These are phyloP conservation scores for Morpho deidamia DNA, from an alignment of 2,888 invertebrate genomes.

Conservation along the genomic window DNA sequence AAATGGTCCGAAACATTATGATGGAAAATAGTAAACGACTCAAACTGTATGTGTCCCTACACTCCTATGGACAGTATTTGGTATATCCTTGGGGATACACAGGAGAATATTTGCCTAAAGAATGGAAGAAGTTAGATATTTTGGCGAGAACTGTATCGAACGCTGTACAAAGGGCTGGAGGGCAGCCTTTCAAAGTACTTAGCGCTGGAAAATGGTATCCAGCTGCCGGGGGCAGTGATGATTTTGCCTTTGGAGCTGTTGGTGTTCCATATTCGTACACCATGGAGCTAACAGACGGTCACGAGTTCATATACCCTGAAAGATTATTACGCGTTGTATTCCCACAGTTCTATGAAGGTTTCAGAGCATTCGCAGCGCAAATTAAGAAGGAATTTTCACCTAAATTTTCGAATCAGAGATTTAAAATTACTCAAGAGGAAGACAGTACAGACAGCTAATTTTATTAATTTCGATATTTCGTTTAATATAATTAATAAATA, in stretches of 20 bases:
- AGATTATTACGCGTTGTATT: slow-evolving; percentile 37
- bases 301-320: slow-evolving; percentile 83
- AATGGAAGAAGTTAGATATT: slow-evolving; percentile 61
- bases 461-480: neutral
- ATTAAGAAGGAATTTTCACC: slow-evolving; percentile 48
- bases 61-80: slow-evolving; percentile 82
- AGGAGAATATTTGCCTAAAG: slow-evolving; percentile 58
- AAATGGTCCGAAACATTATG: slow-evolving; percentile 74
- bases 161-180: slow-evolving; percentile 61
- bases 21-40: slow-evolving; percentile 62
- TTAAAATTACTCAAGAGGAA: neutral
- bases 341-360: slow-evolving; percentile 62
- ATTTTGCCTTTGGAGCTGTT: slow-evolving; percentile 76
- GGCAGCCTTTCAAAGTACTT: slow-evolving; percentile 60
- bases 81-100: slow-evolving; percentile 83
- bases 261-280: slow-evolving; percentile 78
- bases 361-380: slow-evolving; percentile 45
- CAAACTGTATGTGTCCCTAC: slow-evolving; percentile 82
- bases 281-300: slow-evolving; percentile 78
- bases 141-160: slow-evolving; percentile 57
- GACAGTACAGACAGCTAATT: neutral
- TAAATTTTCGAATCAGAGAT: neutral
- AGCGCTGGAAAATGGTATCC: slow-evolving; percentile 77
- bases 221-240: slow-evolving; percentile 81
- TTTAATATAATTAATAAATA: too few relatives aligned